Base-by-base conservation (phyloP, 2,797 vertebrate genomes). In the Meriones psammophilus region DNA sequence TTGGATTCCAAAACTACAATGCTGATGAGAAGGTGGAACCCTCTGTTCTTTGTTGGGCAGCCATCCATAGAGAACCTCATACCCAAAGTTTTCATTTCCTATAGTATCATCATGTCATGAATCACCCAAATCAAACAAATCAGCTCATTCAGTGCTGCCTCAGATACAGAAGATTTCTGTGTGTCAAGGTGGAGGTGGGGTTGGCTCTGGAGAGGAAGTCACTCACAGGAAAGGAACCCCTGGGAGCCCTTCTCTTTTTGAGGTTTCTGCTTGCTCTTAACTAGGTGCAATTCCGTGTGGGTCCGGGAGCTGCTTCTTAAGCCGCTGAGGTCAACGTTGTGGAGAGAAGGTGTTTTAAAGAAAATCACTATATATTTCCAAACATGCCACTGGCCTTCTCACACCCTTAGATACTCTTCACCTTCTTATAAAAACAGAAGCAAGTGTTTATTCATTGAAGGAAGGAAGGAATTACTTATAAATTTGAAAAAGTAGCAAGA, bases 401-500 rank as follows among this genome's bases (percentile, higher is more conserved):
- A 88, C 9, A 64, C 39, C 4, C 22, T 73, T 2, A 36, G 68
- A 60, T 50, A 66, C 33, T 13, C 8, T 84, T 58, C 39, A 60
- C 28, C 30, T 76, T 17, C 26, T 73, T 95, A 50, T 71, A 68
- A 69, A 56, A 62, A 33, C 14, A 8, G 46, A 39, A 66, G 20
- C 73, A 91, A 84, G 30, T 54, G 62, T 91, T 87, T 66, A 91
- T 69, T 92, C 36, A 79, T 12, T 22, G 83, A 81, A 50, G 50
- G 71, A 83, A 92, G 84, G 14, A 81, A 83, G 76, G 68, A 73
- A 30, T 95, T 50, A 64, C 28, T 62, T 74, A 13, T 79, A 46
- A 71, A 91, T 71, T 92, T 92, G 50, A 64, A 91, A 95, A 87
- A 42, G 60, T 46, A 66, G 56, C 22, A 89, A 76, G 42, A 36